Base-by-base conservation (phyloP, 2,797 vertebrate species). In the Craterocephalus amniculus region DNA sequence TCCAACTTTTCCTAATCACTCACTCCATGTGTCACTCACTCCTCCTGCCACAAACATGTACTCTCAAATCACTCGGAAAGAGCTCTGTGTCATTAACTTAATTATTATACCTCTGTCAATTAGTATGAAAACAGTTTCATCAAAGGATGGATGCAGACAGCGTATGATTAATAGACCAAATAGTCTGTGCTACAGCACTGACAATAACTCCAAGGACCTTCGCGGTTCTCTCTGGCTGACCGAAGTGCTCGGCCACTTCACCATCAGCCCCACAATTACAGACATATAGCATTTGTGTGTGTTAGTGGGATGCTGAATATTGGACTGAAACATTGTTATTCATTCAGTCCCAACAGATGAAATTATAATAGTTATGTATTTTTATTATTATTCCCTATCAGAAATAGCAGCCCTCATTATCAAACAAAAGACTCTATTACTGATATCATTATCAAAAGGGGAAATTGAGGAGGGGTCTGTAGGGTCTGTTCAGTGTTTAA, bases 401-500 rank as follows among this genome's bases (percentile, higher is more conserved):
- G 77, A 83, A 89, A 91, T 62, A 87, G 84, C 76, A 81, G 63
- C 83, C 81, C 88, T 90, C 83, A 87, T 88, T 91, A 93, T 89
- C 87, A 88, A 83, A 92, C 87, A 92, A 92, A 91, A 87, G 88
- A 84, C 75, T 81, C 75, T 83, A 89, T 90, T 89, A 87, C 78
- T 86, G 86, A 91, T 92, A 91, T 93, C 67, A 89, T 92, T 87
- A 89, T 89, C 76, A 88, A 79, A 88, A 84, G 65, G 67, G 80
- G 78, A 80, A 73, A 58, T 5, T 27, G 74, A 64, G 79, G 69
- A 60, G 81, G 78, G 71, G 68, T 43, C 64, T 65, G 43, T 45
- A 45, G 43, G 43, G 43, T 45, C 43, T 45, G 75, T 79, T 76
- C 83, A 74, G 67, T 35, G 52, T 87, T 83, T 66, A 74, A 88